Evolutionary conservation across 2,113 vertebrate species (phyloP).

Genomic region (Leptodactylus fuscus): DNA sequence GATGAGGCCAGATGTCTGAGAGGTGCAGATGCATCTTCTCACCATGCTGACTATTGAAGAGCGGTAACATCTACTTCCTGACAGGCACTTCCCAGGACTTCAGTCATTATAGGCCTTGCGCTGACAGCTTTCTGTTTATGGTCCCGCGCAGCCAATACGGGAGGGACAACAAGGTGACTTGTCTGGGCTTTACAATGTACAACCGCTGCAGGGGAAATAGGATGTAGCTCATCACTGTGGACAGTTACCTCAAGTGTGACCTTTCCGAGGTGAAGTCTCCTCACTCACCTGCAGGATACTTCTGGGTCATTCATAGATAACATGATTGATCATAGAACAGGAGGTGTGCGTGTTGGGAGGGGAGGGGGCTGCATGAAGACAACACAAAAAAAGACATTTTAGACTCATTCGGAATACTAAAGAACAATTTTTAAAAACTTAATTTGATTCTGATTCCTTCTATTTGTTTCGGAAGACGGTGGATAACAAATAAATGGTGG

Average conservation of each 20-base stretch:
- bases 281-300: neutral
- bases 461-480: no score
- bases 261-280: neutral
- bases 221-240: conserved; percentile 35
- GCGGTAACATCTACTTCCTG: conserved; percentile 46
- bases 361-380: neutral
- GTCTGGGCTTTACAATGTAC: conserved; percentile 38
- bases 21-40: conserved; percentile 16
- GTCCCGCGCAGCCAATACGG: neutral
- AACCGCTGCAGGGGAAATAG: conserved; percentile 51
- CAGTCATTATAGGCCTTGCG: conserved; percentile 26
- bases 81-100: conserved; percentile 39
- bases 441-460: no score
- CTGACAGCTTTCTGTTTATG: conserved; percentile 49
- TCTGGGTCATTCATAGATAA: neutral
- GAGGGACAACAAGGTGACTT: conserved; percentile 50
- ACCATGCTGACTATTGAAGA: neutral
- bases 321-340: neutral
- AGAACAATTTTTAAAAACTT: neutral
- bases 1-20: conserved; percentile 2
- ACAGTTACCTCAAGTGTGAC: conserved; percentile 25
- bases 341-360: neutral
- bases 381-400: neutral
- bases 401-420: neutral
- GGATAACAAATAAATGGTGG: no score